Percentiles rank a stretch among this genome's conserved stretches.
phyloP scores from a whole-genome alignment of 2,888 invertebrate species.

The Drosophila niveifrons region DNA sequence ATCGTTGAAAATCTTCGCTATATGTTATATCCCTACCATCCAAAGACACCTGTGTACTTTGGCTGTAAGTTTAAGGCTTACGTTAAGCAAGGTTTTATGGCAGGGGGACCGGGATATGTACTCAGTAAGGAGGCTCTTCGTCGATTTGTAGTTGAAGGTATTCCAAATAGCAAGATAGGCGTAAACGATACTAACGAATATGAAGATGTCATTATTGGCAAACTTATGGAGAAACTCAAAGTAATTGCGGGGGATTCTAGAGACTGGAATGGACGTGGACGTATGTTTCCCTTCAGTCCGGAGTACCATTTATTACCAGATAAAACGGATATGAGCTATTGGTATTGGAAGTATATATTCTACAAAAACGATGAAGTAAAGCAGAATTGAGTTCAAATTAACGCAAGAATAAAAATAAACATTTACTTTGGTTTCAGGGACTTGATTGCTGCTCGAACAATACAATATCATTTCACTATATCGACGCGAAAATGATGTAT shows the following conservation, averaged over 20 bases:
- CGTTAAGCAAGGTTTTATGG: conserved; percentile 91
- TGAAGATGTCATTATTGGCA: conserved; percentile 86
- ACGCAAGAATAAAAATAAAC: neutral
- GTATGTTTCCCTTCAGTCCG: conserved; percentile 97
- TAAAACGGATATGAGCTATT: conserved; percentile 90
- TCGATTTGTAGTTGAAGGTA: conserved; percentile 90
- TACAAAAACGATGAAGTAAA: conserved; percentile 91
- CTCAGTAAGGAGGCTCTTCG: conserved; percentile 92
- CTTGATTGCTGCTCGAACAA: conserved; percentile 94
- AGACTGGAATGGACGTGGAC: conserved; percentile 90
- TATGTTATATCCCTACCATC: conserved; percentile 91
- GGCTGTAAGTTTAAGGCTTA: conserved; percentile 94
- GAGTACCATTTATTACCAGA: conserved; percentile 95
- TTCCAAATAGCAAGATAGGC: conserved; percentile 87
- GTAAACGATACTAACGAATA: conserved; percentile 85
- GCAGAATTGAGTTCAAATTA: too few relatives aligned
- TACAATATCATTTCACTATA: conserved; percentile 98
- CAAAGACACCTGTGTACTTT: conserved; percentile 92
- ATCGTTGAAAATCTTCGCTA: conserved; percentile 96
- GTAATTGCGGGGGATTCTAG: conserved; percentile 89
- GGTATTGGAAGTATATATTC: conserved; percentile 98
- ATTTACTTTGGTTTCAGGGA: conserved; percentile 68
- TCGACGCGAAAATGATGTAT: conserved; percentile 96
- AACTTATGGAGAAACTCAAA: conserved; percentile 91
- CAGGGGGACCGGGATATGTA: conserved; percentile 96